Base-by-base conservation (phyloP, 2,797 vertebrate genomes). In the Danio jaintianensis region DNA sequence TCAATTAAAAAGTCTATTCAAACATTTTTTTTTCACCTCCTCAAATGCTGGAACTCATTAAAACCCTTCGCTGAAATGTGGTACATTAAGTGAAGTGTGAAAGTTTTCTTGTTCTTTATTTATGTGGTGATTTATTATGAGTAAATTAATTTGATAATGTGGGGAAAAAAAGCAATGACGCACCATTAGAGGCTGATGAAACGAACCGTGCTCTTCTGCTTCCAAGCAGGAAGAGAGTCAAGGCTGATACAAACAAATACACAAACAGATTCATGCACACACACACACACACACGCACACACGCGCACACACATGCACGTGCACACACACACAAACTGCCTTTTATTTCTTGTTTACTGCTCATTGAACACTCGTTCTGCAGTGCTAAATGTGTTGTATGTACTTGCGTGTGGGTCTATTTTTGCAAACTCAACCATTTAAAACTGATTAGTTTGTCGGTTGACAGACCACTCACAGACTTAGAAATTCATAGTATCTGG, bases 1-100 rank as follows among this genome's bases (percentile, higher is more conserved):
- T 84, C 81, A 80, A 80, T 86, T 84, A 82, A 84, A 82, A 84
- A 56, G 18, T 70, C 48, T 74, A 82, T 78, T 78, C 58, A 73
- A 53, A 59, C 47, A 9, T 75, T 78, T 66, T 58, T n/a, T 78
- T 16, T 58, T 18, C 38, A n/a, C 22, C 66, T 15, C 4, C 9
- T 79, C 12, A 62, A 82, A 85, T 70, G 55, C 3, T 47, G 75
- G 59, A 64, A 77, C 59, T 58, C 38, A 64, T 79, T 83, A 75
- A 80, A 80, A 64, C 15, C 40, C 61, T 16, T 45, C 42, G 8
- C 38, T 71, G 50, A 79, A 83, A 79, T 45, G 42, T 29, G 13
- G 53, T 45, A 52, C n/a, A 62, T 18, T 8, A 63, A 56, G 48
- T 73, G 72, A 82, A 68, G 12, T 36, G 6, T 50, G 61, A 62